These are phyloP conservation scores for Equus przewalskii DNA, from an alignment of 2,113 vertebrate species.

Conservation along the genomic window DNA sequence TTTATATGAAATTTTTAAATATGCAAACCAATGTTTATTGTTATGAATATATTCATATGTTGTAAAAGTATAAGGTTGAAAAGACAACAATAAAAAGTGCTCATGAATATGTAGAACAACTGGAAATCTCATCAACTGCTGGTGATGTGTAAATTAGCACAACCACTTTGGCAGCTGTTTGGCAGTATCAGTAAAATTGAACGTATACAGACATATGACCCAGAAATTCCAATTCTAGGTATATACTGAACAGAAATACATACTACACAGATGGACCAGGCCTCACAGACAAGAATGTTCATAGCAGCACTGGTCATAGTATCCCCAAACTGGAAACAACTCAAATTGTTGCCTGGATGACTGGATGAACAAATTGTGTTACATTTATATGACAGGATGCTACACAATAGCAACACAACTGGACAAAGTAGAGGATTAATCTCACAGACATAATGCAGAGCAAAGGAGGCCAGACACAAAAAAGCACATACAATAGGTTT, in stretches of 20 bases:
- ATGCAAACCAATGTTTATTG: background rate
- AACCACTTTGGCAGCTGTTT: background rate
- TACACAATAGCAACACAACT: background rate
- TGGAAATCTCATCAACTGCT: background rate
- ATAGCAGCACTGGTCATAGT: background rate
- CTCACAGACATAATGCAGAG: background rate
- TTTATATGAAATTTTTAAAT: slow-evolving; percentile 5
- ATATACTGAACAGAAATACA: background rate
- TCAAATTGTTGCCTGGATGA: background rate
- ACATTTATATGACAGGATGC: background rate
- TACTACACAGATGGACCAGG: background rate
- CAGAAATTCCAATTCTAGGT: background rate
- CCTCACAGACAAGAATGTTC: background rate
- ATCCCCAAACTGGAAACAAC: background rate
- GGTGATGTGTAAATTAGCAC: background rate
- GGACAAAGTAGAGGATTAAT: slow-evolving; percentile 1
- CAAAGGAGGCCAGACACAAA: background rate
- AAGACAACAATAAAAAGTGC: background rate
- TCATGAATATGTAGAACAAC: background rate
- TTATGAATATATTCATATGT: background rate
- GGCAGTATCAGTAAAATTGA: background rate
- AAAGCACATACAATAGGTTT: background rate
- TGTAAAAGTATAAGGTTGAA: background rate
- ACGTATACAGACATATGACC: background rate
- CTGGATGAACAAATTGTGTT: background rate